Evolutionary conservation across 2,888 invertebrate species (phyloP).

Genomic region (Perizoma flavofasciatum): DNA sequence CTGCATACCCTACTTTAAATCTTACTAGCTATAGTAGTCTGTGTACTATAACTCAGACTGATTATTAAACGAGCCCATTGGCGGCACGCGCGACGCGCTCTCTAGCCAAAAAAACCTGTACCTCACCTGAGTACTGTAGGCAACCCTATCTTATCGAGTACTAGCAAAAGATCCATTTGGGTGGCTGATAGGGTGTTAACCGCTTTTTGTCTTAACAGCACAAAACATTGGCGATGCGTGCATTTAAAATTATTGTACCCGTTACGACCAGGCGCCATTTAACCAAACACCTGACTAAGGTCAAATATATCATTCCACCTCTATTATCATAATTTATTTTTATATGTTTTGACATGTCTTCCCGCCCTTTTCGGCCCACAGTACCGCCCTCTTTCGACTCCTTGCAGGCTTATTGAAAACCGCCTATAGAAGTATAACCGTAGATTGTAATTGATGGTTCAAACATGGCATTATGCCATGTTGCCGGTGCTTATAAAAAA

Average conservation of each 20-base stretch:
- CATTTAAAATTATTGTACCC: background rate
- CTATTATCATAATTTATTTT: conserved; percentile 27
- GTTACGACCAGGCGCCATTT: conserved; percentile 1
- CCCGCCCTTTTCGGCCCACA: conserved; percentile 29
- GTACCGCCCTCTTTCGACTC: conserved; percentile 34
- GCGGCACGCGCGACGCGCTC: too few species aligned
- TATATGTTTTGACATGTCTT: conserved; percentile 28
- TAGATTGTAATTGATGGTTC: conserved; percentile 37
- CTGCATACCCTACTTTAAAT: too few species aligned
- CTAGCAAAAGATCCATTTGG: too few species aligned
- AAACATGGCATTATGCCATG: conserved; percentile 20
- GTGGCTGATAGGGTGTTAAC: too few species aligned
- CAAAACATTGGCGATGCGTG: too few species aligned
- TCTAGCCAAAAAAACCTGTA: too few species aligned
- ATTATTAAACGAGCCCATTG: too few species aligned
- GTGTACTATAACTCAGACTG: too few species aligned
- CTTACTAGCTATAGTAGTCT: too few species aligned
- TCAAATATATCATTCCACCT: conserved; percentile 24
- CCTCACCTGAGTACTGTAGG: too few species aligned
- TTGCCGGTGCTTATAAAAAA: conserved; percentile 16
- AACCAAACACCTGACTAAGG: conserved; percentile 12
- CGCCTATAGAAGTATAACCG: conserved; percentile 23
- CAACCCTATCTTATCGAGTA: too few species aligned
- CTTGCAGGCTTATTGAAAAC: conserved; percentile 29
- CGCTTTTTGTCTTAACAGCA: too few species aligned